Base-by-base conservation (phyloP, 2,797 vertebrate genomes). In the Heliangelus exortis region DNA sequence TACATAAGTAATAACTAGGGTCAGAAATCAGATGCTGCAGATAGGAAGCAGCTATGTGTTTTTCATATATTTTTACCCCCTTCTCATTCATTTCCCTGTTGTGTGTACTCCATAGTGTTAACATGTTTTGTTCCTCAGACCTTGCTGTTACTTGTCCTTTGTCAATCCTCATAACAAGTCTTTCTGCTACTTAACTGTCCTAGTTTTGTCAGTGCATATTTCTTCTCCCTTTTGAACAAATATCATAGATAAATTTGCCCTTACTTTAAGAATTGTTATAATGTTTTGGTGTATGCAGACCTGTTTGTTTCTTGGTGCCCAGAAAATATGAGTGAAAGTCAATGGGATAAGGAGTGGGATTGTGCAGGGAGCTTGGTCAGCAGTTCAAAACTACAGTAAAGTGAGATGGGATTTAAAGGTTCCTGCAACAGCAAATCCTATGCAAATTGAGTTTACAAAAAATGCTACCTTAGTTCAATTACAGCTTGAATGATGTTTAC, bases 401-500 rank as follows among this genome's bases (percentile, higher is more conserved):
- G 33, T 57, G 43, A 68, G 54, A 58, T 69, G 68, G 62, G 18
- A 8, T 78, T 78, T 78, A 88, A 62, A 62, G 59, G 20, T 63
- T 73, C 48, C 57, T 79, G 31, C 0, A 1, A 25, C 45, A 61
- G 84, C 63, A 87, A 34, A 77, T 89, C 33, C 41, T 89, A 7
- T 83, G 73, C 75, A 77, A 63, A 66, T 78, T 57, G 0, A 3
- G 22, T 75, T 84, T 91, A 23, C 54, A 48, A 43, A 75, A 84
- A 91, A 82, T 18, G 45, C 34, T 75, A 12, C 43, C 9, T 69
- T 92, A 87, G 84, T 87, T 82, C 17, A 82, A 3, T 90, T 82
- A 61, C 41, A 77, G 21, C 22, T 84, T 89, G 61, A 87, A 65
- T 54, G 9, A 74, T 74, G 45, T 71, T 89, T 89, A 28, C 13